Percentiles rank a stretch among this genome's conserved stretches.
Conservation (phyloP, 2,888 invertebrate species). For the Hypomecis atomaria region DNA sequence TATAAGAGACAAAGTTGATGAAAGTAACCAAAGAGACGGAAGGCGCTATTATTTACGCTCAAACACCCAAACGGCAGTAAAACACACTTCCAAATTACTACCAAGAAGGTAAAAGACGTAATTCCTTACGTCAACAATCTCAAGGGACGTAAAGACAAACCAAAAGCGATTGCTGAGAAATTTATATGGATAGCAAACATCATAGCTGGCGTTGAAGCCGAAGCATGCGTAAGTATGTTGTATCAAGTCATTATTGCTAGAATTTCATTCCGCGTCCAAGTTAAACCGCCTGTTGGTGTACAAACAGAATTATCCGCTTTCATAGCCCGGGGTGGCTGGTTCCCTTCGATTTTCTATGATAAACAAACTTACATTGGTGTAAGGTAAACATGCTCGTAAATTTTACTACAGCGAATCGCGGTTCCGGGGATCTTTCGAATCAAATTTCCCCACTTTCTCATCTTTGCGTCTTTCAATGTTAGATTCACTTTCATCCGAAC, state of each 20-base stretch:
- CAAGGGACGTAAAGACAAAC: constrained; percentile 41
- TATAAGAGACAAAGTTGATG: no score
- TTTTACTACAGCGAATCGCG: constrained; percentile 66
- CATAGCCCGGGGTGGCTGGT: constrained; percentile 65
- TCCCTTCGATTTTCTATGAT: constrained; percentile 71
- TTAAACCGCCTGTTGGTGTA: constrained; percentile 62
- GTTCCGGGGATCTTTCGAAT: constrained; percentile 69
- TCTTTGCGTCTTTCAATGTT: constrained; percentile 40
- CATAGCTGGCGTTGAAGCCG: constrained; percentile 16
- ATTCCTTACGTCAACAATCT: constrained; percentile 43
- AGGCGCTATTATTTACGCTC: constrained; percentile 3
- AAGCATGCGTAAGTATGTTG: constrained; percentile 50
- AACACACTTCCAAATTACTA: constrained; percentile 36
- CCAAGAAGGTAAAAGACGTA: constrained; percentile 40
- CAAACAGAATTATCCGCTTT: constrained; percentile 73
- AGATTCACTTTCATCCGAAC: constrained; percentile 39
- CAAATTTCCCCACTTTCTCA: constrained; percentile 55
- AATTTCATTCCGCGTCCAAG: constrained; percentile 65
- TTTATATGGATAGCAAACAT: constrained; percentile 50
- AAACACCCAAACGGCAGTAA: constrained; percentile 32
- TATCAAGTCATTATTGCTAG: constrained; percentile 65
- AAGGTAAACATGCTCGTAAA: constrained; percentile 78
- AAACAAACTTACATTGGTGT: constrained; percentile 75
- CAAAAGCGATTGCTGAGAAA: constrained; percentile 42
- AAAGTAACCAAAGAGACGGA: not conserved